phyloP scores from a whole-genome alignment of 2,797 vertebrate genomes.

The Premnoplex brunnescens region DNA sequence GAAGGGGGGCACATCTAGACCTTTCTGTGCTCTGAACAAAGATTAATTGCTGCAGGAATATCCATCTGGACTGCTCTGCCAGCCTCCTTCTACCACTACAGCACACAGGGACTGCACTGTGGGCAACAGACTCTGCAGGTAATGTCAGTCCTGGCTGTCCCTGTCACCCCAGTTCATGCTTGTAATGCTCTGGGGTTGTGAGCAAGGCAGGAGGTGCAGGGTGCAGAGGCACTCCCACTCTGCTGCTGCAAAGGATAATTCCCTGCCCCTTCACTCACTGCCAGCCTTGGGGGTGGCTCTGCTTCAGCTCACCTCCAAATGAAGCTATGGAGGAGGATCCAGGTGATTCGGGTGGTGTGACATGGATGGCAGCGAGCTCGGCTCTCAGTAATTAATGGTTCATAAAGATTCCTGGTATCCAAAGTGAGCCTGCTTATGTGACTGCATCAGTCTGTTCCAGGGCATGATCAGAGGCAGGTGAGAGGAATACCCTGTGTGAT shows the following conservation, averaged over 20 bases:
- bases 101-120: background rate
- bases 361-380: background rate
- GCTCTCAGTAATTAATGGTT: background rate
- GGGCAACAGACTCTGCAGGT: background rate
- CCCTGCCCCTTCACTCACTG: background rate
- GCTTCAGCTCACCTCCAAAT: background rate
- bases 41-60: background rate
- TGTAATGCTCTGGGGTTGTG: background rate
- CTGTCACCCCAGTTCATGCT: background rate
- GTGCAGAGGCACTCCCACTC: background rate
- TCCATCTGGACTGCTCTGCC: background rate
- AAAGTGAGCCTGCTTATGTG: background rate
- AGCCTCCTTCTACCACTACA: background rate
- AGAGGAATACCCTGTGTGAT: background rate
- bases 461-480: background rate
- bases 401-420: background rate
- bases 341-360: background rate
- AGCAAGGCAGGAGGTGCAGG: background rate
- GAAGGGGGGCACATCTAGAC: background rate
- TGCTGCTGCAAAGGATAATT: background rate
- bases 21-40: background rate
- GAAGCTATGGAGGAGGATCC: conserved; percentile 2
- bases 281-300: background rate
- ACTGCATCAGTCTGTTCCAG: conserved; percentile 18
- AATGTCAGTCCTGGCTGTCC: background rate